A percentile compares a stretch with the other conserved stretches of the same genome.
Evolutionary conservation across 1,140 invertebrate genomes (phyloP).

Genomic region (Dreissena polymorpha): DNA sequence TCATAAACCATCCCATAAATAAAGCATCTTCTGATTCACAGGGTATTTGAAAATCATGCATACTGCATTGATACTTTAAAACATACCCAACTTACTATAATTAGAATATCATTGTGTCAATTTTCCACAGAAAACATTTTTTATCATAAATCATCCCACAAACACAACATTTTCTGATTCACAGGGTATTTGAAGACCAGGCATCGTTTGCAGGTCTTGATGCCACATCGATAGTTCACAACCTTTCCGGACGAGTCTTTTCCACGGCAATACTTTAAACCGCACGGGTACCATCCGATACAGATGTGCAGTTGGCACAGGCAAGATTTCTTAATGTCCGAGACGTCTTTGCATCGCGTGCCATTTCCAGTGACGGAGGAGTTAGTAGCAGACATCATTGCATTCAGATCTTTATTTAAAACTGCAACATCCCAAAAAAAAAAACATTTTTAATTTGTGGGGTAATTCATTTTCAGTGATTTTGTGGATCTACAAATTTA

Average conservation of each 20-base stretch:
- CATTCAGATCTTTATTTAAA: conserved; percentile 67
- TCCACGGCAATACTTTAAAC: conserved; percentile 95
- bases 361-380: conserved; percentile 70
- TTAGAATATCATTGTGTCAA: no score
- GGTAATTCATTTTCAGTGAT: background rate
- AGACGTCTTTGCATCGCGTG: conserved; percentile 72
- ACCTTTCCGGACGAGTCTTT: conserved; percentile 83
- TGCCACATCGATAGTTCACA: conserved; percentile 93
- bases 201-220: conserved; percentile 95
- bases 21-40: conserved; percentile 90
- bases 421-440: conserved; percentile 61
- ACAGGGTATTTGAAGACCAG: conserved; percentile 92
- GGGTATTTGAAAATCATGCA: conserved; percentile 93
- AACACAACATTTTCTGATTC: conserved; percentile 89
- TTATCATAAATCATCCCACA: conserved; percentile 85
- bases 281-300: conserved; percentile 95
- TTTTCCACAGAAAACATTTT: no score
- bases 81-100: no score
- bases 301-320: conserved; percentile 91
- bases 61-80: no score
- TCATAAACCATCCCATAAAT: conserved; percentile 87
- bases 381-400: conserved; percentile 67
- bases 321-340: conserved; percentile 82
- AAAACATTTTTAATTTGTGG: no score
- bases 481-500: no score